Evolutionary conservation across 2,797 vertebrate genomes (phyloP), one percentile per base, ranked within the genome.

Genomic region (Nyctalus aviator): DNA sequence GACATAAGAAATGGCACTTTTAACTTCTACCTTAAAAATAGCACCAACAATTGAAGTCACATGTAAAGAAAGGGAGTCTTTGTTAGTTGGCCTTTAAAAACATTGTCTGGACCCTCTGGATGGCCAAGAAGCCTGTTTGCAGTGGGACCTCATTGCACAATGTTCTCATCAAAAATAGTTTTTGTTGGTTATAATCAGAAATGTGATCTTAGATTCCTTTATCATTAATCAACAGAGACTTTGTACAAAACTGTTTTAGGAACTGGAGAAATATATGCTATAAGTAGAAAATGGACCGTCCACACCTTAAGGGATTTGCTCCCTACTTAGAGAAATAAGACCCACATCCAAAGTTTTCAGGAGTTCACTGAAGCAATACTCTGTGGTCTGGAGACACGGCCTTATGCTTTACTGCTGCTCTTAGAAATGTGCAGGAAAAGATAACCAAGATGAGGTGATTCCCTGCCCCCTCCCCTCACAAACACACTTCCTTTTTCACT

Each of bases 121-220:
- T 78, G 37, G 48, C 23, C 4, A 71, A 20, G 69, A 88, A 9
- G 8, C 6, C 21, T 64, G 2, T 73, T 93, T 57, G 8, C 11
- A n/a, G 0, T 46, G 35, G 77, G 10, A 27, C 0, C 2, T 68
- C 64, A 86, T 94, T 64, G 89, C 30, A 95, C 27, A 95, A 27
- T 76, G 79, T 30, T 83, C 59, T 88, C 11, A 72, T 76, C 25
- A 48, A 20, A 93, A 93, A 72, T 79, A 62, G 25, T 35, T 90
- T 82, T 92, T 64, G 2, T 59, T 55, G 25, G 30, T 68, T 62
- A 35, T 72, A 86, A 57, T 85, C 41, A 53, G 44, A 18, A 94
- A 59, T 30, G 27, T 55, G 11, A 46, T 37, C 64, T 91, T 90
- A 46, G 30, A 82, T 82, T 88, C 15, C 0, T 83, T 81, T 87